Conservation (phyloP, 2,113 vertebrate species). For the Microtus ochrogaster region DNA sequence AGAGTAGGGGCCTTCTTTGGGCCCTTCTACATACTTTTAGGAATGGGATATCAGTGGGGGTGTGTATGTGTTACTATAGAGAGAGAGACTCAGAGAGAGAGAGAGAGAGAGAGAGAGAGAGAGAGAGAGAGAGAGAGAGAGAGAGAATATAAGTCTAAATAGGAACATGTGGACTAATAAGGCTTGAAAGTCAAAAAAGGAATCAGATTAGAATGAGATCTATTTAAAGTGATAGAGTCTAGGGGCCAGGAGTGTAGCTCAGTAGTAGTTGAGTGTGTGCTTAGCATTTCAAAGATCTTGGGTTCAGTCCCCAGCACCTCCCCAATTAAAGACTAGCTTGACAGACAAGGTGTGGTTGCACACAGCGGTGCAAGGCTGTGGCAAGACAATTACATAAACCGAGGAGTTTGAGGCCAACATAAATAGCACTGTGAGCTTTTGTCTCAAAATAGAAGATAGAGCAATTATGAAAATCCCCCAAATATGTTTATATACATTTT, state of each 20-base stretch:
- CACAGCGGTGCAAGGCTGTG: background rate
- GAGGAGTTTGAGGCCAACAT: background rate
- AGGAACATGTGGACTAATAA: background rate
- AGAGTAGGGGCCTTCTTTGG: background rate
- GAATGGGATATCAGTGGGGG: background rate
- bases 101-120: rapidly evolving
- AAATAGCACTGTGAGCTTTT: background rate
- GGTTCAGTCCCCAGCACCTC: background rate
- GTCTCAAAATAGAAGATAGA: background rate
- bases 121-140: rapidly evolving
- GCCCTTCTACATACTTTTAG: background rate
- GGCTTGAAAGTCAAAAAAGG: background rate
- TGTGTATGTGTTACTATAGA: background rate
- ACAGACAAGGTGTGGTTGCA: background rate
- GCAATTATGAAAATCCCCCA: background rate
- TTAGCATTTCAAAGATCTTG: background rate
- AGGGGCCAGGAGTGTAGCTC: background rate
- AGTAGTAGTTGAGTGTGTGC: background rate
- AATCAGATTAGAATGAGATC: background rate
- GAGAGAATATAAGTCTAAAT: no score
- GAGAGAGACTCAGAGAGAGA: rapidly evolving
- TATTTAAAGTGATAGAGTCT: background rate
- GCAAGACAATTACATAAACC: background rate
- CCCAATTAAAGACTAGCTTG: background rate
- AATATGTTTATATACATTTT: background rate